Base-by-base conservation (phyloP, 2,113 vertebrate species). In the Gavialis gangeticus region DNA sequence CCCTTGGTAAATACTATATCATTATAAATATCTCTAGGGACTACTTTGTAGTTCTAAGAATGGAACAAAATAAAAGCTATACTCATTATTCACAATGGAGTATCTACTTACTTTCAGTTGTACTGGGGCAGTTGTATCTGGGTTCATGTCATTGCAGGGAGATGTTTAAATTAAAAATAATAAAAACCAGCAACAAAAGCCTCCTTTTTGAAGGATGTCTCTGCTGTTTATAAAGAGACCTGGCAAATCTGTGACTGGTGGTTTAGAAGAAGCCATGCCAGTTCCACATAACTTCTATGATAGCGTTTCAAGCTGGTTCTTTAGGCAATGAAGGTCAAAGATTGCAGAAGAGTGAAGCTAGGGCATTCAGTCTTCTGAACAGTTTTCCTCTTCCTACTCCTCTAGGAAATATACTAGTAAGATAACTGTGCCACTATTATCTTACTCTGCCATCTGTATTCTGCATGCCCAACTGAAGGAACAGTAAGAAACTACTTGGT, bases 31-130 rank as follows among this genome's bases (percentile, higher is more conserved):
- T 46, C 79, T 59, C 79, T 37, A 25, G 28, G 0, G 1, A 4
- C 22, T 60, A 75, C 22, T 18, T 67, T 28, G 18, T 25, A 64
- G 77, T 81, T 34, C 86, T 37, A 34, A 21, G 4, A 71, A 2
- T 0, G 0, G 2, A 1, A 1, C 46, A 46, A 34, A 59, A 4
- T 28, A 0, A 14, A 11, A 1, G 5, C 13, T 0, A 4, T 30
- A 3, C 2, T 34, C 0, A 3, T 12, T 57, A 34, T 30, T 5
- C 0, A 0, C 0, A 10, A 71, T 75, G 58, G 57, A 5, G 15
- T 9, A 46, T 14, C 9, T 1, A 24, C 22, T 1, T 69, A 69
- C n/a, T 69, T 69, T 69, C n/a, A 69, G 12, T 69, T 69, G 28
- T 28, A 69, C 66, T 18, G 3, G n/a, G 19, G 30, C 66, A 67